Conservation (phyloP, 2,888 invertebrate genomes). For the Eristalis pertinax region DNA sequence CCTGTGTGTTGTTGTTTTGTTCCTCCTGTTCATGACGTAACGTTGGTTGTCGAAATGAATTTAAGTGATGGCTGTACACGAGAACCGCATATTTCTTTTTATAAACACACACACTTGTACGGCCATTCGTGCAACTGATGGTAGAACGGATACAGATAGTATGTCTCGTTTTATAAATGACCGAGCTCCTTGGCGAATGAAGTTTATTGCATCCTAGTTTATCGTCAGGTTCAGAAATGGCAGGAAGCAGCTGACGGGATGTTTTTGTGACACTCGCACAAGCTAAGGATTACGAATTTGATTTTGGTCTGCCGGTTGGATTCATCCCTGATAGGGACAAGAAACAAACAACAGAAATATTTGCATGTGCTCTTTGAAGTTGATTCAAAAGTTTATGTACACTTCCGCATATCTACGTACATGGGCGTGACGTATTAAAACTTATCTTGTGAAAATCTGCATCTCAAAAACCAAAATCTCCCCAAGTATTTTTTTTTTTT, state of each 20-base stretch:
- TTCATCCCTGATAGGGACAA: no score
- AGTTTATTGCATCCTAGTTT: not conserved
- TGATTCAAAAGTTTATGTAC: no score
- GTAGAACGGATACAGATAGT: not conserved
- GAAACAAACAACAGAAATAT: no score
- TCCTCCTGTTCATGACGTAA: constrained; percentile 39
- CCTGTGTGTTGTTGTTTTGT: constrained; percentile 16
- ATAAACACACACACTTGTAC: not conserved
- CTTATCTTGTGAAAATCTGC: no score
- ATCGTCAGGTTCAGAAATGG: not conserved
- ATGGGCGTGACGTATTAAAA: no score
- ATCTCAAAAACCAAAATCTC: no score
- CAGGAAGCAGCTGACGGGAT: not conserved
- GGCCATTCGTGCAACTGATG: not conserved
- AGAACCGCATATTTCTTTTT: not conserved
- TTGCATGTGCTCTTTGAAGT: no score
- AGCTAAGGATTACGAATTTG: not conserved
- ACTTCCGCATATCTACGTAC: no score
- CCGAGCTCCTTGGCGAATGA: not conserved
- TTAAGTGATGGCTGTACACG: not conserved
- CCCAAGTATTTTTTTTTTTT: no score
- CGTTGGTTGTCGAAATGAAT: constrained; percentile 3
- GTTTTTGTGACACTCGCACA: not conserved
- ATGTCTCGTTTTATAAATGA: constrained; percentile 1
- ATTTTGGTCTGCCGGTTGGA: not conserved